A percentile compares a stretch with the other conserved stretches of the same genome.
phyloP scores from a whole-genome alignment of 2,797 vertebrate species.

The Hapalemur alaotrensis region DNA sequence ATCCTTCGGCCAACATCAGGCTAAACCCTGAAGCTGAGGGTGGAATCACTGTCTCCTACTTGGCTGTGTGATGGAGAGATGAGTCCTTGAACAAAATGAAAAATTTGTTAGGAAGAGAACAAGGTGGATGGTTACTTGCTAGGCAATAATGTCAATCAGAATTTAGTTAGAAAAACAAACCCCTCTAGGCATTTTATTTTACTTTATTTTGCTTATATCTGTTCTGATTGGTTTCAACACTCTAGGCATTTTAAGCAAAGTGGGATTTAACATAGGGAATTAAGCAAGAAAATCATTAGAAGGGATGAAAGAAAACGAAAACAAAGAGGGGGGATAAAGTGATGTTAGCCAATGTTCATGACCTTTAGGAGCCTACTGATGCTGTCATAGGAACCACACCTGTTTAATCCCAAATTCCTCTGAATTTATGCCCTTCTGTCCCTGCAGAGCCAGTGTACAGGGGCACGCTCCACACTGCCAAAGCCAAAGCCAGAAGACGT shows the following conservation, averaged over 20 bases:
- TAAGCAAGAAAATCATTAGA: background rate
- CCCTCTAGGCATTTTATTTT: background rate
- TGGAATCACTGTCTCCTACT: background rate
- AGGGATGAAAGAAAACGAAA: background rate
- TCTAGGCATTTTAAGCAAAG: background rate
- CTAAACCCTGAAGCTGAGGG: background rate
- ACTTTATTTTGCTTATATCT: too few relatives aligned
- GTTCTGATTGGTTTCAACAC: too few relatives aligned
- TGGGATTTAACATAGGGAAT: background rate
- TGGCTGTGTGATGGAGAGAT: background rate
- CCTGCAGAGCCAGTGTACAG: background rate
- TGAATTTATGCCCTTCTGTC: background rate
- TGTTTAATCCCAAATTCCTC: background rate
- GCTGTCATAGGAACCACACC: too few relatives aligned
- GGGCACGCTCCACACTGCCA: rapidly evolving
- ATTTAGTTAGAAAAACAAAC: constrained; percentile 11
- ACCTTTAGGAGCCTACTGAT: background rate
- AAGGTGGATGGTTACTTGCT: background rate
- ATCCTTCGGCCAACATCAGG: background rate
- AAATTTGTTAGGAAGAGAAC: background rate
- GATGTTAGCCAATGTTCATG: background rate
- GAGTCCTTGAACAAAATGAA: background rate
- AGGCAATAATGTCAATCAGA: background rate
- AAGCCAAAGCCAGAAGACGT: background rate
- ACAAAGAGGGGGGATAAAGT: background rate